Base-by-base conservation (phyloP, 37 sponge, comb jelly and placozoan genomes). In the Diacarnus erythraeanus region DNA sequence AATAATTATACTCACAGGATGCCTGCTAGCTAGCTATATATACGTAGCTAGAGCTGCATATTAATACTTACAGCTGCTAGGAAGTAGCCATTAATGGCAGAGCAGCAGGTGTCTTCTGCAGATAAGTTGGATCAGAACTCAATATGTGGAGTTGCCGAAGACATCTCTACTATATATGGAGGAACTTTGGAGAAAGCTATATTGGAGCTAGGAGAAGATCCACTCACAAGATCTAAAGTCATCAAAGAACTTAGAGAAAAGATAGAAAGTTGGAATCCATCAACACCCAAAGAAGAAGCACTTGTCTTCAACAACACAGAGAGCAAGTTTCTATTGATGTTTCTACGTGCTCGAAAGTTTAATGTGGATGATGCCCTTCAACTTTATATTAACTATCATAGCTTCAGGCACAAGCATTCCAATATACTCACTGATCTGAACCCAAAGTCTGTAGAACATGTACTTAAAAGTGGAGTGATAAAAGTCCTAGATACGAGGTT, bases 281-380 rank as follows among this genome's bases (percentile, higher is more conserved):
- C 10, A 2, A 39, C 22, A 72, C 58, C 21, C 18, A 73, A 72
- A 38, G 35, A 30, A 27, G 30, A 66, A 27, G 23, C 42, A 31
- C 41, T 38, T 15, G 56, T 72, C 41, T 2, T 40, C 5, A 51
- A 67, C 29, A 75, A 74, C 26, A 43, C 64, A 2, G 91, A 85
- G 34, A 35, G 57, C 63, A 65, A 47, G 18, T 90, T 90, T 38
- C 86, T 90, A 6, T 40, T 90, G 12, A 67, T 70, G 2, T 90
- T 90, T 43, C 66, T 90, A 20, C 41, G 91, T 1, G 83, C 91
- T 23, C 33, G 79, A 23, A 90, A 90, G 69, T 90, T 85, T 75
- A 83, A 90, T 57, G 38, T 75, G 37, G 77, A 75, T 0, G 76
- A 85, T 25, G 85, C 91, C 20, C 81, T 81, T 15, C 57, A 58